Evolutionary conservation across 2,888 invertebrate species (phyloP), one percentile per base, ranked within the genome.

Genomic region (Lepidocyrtoides sp.): DNA sequence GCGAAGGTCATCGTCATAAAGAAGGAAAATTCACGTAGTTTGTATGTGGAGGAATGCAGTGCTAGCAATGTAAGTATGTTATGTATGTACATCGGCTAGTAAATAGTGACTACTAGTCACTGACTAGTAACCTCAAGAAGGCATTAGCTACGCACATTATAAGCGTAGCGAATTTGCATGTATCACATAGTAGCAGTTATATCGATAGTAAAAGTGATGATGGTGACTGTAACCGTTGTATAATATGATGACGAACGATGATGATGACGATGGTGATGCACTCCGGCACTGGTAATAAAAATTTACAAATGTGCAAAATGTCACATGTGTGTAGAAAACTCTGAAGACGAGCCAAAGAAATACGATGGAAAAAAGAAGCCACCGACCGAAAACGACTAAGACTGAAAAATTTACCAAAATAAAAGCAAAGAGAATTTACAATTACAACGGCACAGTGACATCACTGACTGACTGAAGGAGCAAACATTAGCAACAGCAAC

Each of bases 221-320:
- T 36, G 36, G 7, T 36, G 36, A 36, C 7, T 4, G 36, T 36
- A 7, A 7, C 7, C 7, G 36, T 36, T 36, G 36, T 36, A 36
- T 36, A 36, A n/a, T 36, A 36, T 36, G 36, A 36, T 7, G 36
- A 36, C 36, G 36, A 36, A 29, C 17, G 36, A 17, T 29, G 48
- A 20, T 51, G 5, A 14, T 23, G 41, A 1, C 4, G 14, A 44
- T 44, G 72, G 41, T n/a, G 51, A 75, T 75, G 75, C 75, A 75
- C 75, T 48, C 48, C 51, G 29, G 26, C 51, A 75, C 51, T 48
- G 12, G 7, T n/a, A 51, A 48, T 51, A 75, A 75, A 48, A 75
- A 75, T 75, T 75, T 75, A 75, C 75, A 75, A 75, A 75, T 75
- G 51, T 75, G 75, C 75, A 48, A 75, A 75, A 75, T 75, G 75